These are phyloP conservation scores for Barnardius zonarius DNA, from an alignment of 2,113 vertebrate genomes.

Conservation along the genomic window DNA sequence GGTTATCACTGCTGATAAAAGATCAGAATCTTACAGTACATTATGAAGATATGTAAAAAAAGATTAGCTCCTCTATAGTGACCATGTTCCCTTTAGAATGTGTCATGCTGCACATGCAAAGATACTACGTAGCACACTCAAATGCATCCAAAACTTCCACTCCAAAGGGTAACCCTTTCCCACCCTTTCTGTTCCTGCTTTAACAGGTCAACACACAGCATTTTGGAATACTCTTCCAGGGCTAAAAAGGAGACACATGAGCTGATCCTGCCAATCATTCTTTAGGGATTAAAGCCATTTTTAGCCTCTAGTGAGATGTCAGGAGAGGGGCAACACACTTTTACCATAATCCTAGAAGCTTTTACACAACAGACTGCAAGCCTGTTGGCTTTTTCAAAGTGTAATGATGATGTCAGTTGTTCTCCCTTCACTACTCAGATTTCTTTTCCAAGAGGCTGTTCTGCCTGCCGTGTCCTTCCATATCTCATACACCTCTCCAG, in stretches of 20 bases:
- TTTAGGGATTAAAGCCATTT: not conserved
- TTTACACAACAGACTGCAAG: not conserved
- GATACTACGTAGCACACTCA: not conserved
- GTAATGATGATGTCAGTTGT: not conserved
- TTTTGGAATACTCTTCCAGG: not conserved
- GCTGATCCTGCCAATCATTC: not conserved
- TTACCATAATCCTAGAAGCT: not conserved
- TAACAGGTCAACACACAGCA: rapidly evolving
- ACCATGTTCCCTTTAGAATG: not conserved
- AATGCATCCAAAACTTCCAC: not conserved
- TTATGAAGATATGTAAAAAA: not conserved
- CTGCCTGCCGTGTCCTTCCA: not conserved
- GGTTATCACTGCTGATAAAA: not conserved
- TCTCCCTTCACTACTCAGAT: not conserved
- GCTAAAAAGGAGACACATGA: not conserved
- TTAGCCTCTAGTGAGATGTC: not conserved
- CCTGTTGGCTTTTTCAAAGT: not conserved
- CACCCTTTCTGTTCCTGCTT: not conserved
- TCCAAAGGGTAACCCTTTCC: not conserved
- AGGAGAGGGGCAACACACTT: not conserved
- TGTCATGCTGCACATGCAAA: not conserved
- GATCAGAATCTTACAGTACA: not conserved
- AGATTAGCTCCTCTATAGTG: not conserved
- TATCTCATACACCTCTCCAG: not conserved
- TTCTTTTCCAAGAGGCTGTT: not conserved